Percentiles rank a stretch among this genome's conserved stretches.
These are phyloP conservation scores for Tragelaphus strepsiceros DNA, from an alignment of 2,113 vertebrate genomes.

Conservation along the genomic window DNA sequence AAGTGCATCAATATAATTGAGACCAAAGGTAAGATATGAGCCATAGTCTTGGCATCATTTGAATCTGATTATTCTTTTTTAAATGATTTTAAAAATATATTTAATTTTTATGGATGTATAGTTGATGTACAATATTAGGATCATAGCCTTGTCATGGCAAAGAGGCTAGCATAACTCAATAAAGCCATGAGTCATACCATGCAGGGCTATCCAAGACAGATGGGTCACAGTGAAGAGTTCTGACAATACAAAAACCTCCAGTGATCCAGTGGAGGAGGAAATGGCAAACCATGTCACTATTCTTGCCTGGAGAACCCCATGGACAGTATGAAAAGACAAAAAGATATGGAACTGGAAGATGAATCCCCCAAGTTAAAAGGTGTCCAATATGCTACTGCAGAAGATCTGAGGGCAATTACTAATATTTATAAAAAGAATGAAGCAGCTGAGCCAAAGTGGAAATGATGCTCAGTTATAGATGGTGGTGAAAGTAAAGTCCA, in stretches of 20 bases:
- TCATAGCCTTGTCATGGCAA: not conserved
- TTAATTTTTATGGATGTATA: not conserved
- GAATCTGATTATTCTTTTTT: not conserved
- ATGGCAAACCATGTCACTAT: not conserved
- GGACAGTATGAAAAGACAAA: not conserved
- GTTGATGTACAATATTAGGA: not conserved
- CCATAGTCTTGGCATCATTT: not conserved
- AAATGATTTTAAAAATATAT: not conserved
- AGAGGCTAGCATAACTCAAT: not conserved
- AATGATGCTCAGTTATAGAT: not conserved
- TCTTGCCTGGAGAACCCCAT: not conserved
- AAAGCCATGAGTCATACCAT: not conserved
- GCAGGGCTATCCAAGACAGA: not conserved
- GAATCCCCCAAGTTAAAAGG: not conserved
- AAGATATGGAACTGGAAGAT: not conserved
- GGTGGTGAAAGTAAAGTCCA: not conserved
- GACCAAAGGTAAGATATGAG: slow-evolving; percentile 85
- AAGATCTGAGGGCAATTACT: not conserved
- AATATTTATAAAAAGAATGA: not conserved
- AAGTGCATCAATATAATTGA: slow-evolving; percentile 96
- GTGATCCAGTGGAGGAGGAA: not conserved
- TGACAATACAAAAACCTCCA: not conserved
- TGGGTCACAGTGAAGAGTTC: not conserved
- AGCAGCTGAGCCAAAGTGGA: not conserved
- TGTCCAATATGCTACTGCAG: not conserved